phyloP scores from a whole-genome alignment of 2,113 vertebrate species.

The Abramis brama region DNA sequence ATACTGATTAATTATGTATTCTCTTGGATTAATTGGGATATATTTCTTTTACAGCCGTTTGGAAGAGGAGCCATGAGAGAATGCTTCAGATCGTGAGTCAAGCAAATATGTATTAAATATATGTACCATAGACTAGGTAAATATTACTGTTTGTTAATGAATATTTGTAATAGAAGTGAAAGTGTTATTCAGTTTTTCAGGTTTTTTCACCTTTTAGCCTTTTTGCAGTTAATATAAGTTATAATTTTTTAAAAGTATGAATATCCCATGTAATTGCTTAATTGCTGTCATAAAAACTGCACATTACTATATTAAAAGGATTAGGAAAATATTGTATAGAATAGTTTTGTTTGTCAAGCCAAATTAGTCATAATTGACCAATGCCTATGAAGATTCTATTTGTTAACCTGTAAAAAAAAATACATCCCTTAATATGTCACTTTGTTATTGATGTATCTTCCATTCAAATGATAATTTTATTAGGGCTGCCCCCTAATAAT shows the following conservation, averaged over 20 bases:
- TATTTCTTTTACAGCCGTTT: constrained; percentile 82
- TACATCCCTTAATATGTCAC: not conserved
- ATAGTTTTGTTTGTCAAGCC: not conserved
- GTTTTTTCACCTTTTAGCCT: not conserved
- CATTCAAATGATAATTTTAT: too few species aligned
- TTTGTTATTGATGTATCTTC: not conserved
- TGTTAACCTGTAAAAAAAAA: not conserved
- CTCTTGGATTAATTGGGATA: not conserved
- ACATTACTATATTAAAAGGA: not conserved
- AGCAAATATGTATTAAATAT: not conserved
- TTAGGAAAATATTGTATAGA: not conserved
- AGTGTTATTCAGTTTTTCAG: not conserved
- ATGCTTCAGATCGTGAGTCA: constrained; percentile 94
- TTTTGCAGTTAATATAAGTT: not conserved
- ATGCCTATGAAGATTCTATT: not conserved
- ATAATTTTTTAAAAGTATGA: not conserved
- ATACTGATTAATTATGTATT: not conserved
- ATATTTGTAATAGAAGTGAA: not conserved
- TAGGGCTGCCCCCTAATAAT: too few species aligned
- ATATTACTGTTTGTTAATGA: not conserved
- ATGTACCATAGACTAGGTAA: not conserved
- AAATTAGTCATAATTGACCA: not conserved
- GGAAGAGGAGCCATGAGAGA: constrained; percentile 96
- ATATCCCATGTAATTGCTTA: not conserved
- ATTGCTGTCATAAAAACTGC: not conserved